Percentiles rank a stretch among this genome's conserved stretches.
Conservation (phyloP, 2,888 invertebrate species). For the Campoplex nolae region DNA sequence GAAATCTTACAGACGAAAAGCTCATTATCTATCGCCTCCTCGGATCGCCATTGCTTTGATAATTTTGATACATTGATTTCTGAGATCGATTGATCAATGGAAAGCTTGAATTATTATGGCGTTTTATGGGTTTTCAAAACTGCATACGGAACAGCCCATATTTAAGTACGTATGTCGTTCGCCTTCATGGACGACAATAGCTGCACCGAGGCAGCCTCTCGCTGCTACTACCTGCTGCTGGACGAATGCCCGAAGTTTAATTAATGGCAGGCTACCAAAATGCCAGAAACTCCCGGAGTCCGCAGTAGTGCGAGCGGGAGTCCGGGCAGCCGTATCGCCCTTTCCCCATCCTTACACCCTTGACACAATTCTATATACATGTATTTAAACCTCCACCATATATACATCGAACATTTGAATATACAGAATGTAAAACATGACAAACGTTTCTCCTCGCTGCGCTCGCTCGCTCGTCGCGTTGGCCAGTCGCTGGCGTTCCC, state of each 20-base stretch:
- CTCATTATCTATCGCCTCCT: too few species aligned
- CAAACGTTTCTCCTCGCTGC: conserved; percentile 61
- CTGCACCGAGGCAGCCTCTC: conserved; percentile 46
- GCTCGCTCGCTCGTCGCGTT: conserved; percentile 35
- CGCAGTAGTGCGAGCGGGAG: conserved; percentile 59
- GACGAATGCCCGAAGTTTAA: conserved; percentile 67
- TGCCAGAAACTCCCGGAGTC: conserved; percentile 50
- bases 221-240: conserved; percentile 57
- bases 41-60: background rate
- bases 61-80: background rate
- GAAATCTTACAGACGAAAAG: background rate
- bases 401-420: background rate
- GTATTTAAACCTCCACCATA: background rate
- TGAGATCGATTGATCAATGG: background rate
- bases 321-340: conserved; percentile 47
- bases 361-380: conserved; percentile 16
- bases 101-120: background rate
- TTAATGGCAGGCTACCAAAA: conserved; percentile 63
- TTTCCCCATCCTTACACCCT: conserved; percentile 10
- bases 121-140: background rate
- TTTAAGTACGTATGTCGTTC: conserved; percentile 2
- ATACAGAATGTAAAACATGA: conserved; percentile 52
- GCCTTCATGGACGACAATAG: conserved; percentile 55
- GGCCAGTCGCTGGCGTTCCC: background rate
- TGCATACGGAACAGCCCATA: conserved; percentile 9